A percentile compares a stretch with the other conserved stretches of the same genome.
These are phyloP conservation scores for Pycnomerus fuliginosus DNA, from an alignment of 2,888 invertebrate genomes.

Conservation along the genomic window DNA sequence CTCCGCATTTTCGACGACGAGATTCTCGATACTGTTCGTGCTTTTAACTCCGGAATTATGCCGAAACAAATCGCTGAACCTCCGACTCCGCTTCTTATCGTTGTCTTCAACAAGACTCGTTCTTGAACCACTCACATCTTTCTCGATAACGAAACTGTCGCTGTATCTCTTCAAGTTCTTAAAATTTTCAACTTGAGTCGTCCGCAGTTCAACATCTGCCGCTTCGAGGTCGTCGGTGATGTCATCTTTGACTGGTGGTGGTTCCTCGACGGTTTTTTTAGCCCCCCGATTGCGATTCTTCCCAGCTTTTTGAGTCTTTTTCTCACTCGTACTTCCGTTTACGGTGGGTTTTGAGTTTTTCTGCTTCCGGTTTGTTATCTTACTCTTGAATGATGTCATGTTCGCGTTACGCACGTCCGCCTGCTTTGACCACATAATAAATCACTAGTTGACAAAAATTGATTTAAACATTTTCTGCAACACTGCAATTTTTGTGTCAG, in stretches of 20 bases:
- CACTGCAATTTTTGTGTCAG: constrained; percentile 16
- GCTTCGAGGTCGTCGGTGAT: constrained; percentile 30
- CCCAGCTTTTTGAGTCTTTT: constrained; percentile 30
- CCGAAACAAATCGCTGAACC: constrained; percentile 49
- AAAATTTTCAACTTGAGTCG: constrained; percentile 23
- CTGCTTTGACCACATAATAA: constrained; percentile 52
- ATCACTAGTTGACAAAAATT: constrained; percentile 6
- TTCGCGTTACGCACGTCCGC: constrained; percentile 46
- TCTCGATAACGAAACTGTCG: constrained; percentile 49
- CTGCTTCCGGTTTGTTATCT: constrained; percentile 51
- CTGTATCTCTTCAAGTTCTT: constrained; percentile 44
- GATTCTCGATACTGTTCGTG: constrained; percentile 42
- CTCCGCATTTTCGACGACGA: constrained; percentile 26
- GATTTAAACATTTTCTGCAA: constrained; percentile 5
- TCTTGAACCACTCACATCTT: constrained; percentile 28
- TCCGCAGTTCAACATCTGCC: constrained; percentile 39
- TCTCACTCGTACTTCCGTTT: constrained; percentile 8
- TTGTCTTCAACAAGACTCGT: constrained; percentile 32
- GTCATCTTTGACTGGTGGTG: constrained; percentile 17
- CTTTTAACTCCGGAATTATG: constrained; percentile 30
- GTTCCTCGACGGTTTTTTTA: constrained; percentile 14
- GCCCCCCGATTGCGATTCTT: constrained; percentile 31
- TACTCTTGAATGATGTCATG: constrained; percentile 51
- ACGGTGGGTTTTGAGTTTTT: constrained; percentile 34
- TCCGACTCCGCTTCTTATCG: constrained; percentile 37